Conservation (phyloP, 2,888 invertebrate genomes). For the Cecidostiba fungosa region DNA sequence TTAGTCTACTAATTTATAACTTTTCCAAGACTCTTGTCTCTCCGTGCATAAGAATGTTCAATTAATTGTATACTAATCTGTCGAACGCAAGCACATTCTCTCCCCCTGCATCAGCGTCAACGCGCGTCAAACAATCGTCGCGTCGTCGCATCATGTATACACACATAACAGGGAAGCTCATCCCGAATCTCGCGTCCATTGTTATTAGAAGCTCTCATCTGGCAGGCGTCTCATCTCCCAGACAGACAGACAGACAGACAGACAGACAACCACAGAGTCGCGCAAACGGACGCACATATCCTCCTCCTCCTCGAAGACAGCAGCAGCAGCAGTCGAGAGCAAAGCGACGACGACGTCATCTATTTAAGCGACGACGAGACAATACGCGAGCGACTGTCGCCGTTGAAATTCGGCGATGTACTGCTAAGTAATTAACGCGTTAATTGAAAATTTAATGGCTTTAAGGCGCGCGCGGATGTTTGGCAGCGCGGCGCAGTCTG, state of each 20-base stretch:
- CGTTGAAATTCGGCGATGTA: conserved; percentile 13
- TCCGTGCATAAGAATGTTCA: no score
- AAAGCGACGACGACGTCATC: neutral
- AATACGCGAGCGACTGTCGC: conserved; percentile 5
- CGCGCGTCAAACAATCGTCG: conserved; percentile 7
- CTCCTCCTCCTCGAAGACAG: neutral
- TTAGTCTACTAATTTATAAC: no score
- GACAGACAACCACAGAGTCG: neutral
- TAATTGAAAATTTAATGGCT: conserved; percentile 57
- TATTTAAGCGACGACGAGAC: conserved; percentile 14
- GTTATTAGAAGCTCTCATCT: conserved; percentile 17
- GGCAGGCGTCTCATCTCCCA: neutral
- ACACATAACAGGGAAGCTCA: neutral
- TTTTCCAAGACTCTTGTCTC: no score
- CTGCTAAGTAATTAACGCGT: conserved; percentile 39
- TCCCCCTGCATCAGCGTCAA: neutral
- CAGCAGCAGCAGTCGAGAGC: neutral
- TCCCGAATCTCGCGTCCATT: neutral
- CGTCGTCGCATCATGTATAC: neutral
- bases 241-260: neutral
- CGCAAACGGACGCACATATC: neutral
- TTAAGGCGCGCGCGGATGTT: neutral
- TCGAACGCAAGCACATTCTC: neutral
- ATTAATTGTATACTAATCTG: neutral
- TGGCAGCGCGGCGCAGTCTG: neutral